These are phyloP conservation scores for Drosophila lacicola DNA, from an alignment of 2,888 invertebrate genomes.

Conservation along the genomic window DNA sequence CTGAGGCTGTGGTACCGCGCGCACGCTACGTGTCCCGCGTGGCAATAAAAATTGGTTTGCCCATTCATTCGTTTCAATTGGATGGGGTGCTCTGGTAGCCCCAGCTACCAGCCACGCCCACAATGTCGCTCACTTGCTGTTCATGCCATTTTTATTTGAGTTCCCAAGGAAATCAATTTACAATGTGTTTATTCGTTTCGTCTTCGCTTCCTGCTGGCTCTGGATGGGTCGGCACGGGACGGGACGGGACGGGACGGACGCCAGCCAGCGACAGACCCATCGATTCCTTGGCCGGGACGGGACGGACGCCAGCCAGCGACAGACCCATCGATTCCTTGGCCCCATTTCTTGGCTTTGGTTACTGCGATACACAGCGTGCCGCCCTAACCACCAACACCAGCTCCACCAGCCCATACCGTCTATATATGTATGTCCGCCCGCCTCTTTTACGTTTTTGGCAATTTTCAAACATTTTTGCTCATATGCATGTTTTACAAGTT, in stretches of 20 bases:
- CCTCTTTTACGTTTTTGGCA: constrained; percentile 51
- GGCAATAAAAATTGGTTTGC: constrained; percentile 80
- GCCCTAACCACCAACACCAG: background rate
- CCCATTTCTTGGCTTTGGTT: constrained; percentile 55
- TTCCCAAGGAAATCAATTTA: constrained; percentile 81
- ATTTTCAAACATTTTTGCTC: constrained; percentile 81
- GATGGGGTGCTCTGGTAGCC: constrained; percentile 22
- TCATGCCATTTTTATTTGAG: constrained; percentile 81
- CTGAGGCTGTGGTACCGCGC: constrained; percentile 40
- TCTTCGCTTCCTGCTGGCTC: constrained; percentile 50
- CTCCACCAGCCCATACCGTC: too few species aligned
- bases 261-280: constrained; percentile 29
- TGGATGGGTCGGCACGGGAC: constrained; percentile 4
- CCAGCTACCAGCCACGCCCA: constrained; percentile 34
- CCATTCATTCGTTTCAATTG: constrained; percentile 80
- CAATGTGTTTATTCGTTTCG: constrained; percentile 81
- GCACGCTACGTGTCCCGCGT: constrained; percentile 79
- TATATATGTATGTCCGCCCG: background rate
- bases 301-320: constrained; percentile 13
- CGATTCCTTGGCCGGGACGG: constrained; percentile 43
- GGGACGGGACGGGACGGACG: background rate
- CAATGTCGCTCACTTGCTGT: constrained; percentile 75
- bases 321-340: constrained; percentile 49
- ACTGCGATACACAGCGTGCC: constrained; percentile 63
- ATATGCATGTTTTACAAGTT: constrained; percentile 82